These are phyloP conservation scores for Vulpes vulpes DNA, from an alignment of 2,113 vertebrate species.

Conservation along the genomic window DNA sequence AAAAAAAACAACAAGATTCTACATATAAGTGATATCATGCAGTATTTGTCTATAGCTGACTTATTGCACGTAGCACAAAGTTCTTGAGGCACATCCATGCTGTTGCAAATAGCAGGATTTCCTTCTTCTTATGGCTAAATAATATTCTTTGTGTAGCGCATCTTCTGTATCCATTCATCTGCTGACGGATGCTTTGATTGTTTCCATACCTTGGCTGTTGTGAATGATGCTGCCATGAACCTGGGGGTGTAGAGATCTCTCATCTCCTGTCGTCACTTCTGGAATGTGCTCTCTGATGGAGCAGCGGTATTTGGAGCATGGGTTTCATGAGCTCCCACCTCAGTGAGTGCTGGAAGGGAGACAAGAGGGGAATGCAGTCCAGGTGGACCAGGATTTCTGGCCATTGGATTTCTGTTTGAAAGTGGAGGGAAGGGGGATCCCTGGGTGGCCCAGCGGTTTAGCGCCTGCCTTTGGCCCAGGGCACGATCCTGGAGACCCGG, in stretches of 20 bases:
- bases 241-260: neutral
- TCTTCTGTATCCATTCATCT: neutral
- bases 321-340: neutral
- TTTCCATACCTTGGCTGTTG: neutral
- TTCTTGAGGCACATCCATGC: neutral
- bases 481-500: no score
- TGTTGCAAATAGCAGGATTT: neutral
- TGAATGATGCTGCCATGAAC: neutral
- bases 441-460: no score
- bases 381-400: neutral
- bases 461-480: no score
- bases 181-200: accelerated
- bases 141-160: neutral
- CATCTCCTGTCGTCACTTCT: neutral
- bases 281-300: no score
- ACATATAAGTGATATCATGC: neutral
- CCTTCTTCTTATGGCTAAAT: neutral
- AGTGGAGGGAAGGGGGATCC: neutral
- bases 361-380: neutral
- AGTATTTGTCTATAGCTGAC: neutral
- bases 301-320: neutral
- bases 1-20: neutral
- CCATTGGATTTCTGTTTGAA: neutral
- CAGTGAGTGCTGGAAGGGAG: neutral
- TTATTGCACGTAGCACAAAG: neutral